phyloP scores from a whole-genome alignment of 1,140 invertebrate genomes.

The Ostrea denselamellosa region DNA sequence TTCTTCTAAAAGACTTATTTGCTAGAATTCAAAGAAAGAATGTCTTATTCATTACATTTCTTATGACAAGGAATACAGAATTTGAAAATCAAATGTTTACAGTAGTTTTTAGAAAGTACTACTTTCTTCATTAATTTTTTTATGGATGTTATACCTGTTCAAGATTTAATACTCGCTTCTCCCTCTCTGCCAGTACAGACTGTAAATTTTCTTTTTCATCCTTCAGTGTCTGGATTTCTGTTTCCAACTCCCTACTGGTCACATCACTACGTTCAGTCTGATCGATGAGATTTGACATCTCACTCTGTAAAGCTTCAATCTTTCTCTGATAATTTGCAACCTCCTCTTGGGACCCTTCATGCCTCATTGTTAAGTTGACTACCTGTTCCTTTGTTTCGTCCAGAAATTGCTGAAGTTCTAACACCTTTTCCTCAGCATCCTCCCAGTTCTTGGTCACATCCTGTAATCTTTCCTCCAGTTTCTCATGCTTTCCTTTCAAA shows the following conservation, averaged over 20 bases:
- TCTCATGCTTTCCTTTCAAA: neutral
- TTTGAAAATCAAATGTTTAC: too few relatives aligned
- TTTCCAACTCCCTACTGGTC: neutral
- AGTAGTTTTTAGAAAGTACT: too few relatives aligned
- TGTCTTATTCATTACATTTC: neutral
- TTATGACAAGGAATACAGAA: neutral
- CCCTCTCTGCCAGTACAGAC: neutral
- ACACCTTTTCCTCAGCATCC: conserved; percentile 9
- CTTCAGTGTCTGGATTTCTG: neutral
- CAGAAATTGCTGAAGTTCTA: neutral
- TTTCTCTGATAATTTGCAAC: neutral
- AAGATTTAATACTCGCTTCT: neutral
- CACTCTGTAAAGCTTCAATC: neutral
- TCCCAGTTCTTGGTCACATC: conserved; percentile 31
- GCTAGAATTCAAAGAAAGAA: neutral
- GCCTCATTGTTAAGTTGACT: neutral
- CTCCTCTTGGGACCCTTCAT: neutral
- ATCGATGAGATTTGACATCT: neutral
- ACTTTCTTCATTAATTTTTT: neutral
- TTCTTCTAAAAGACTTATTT: conserved; percentile 14
- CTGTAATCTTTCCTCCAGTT: neutral
- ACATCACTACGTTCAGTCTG: neutral
- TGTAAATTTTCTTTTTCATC: conserved; percentile 9
- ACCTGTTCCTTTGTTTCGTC: neutral
- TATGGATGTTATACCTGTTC: neutral